A percentile compares a stretch with the other conserved stretches of the same genome.
Conservation (phyloP, 53 echinoderm and acorn worm genomes). For the Echinarachnius parma region DNA sequence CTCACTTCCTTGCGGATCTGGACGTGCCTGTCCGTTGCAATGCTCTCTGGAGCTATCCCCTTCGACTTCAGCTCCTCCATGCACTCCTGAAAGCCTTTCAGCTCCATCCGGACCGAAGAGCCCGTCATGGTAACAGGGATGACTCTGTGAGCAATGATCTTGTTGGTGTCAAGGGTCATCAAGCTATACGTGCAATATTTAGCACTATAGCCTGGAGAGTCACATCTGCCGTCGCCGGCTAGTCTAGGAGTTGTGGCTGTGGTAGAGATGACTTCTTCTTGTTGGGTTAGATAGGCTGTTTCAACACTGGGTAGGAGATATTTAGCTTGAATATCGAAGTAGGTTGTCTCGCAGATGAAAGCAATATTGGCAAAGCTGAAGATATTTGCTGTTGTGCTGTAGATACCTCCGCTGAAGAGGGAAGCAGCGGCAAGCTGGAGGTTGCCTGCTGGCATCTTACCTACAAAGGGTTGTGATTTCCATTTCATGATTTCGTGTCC, state of each 20-base stretch:
- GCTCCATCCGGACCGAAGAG: neutral
- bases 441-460: conserved; percentile 1
- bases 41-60: too few species aligned
- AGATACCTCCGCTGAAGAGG: neutral
- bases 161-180: neutral
- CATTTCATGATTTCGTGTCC: neutral
- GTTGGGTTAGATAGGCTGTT: neutral
- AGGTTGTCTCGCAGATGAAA: neutral
- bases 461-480: neutral
- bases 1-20: conserved; percentile 26
- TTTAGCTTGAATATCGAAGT: neutral
- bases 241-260: neutral
- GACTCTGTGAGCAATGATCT: neutral
- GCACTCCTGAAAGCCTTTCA: neutral
- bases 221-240: neutral
- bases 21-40: too few species aligned
- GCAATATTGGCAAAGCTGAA: conserved; percentile 1
- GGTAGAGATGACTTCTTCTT: neutral
- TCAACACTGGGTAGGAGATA: neutral
- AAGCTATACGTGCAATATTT: conserved; percentile 1
- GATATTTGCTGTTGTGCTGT: neutral
- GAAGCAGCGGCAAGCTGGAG: neutral
- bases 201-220: too few species aligned
- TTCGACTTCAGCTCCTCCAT: conserved; percentile 27
- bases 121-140: neutral